Percentiles rank a stretch among this genome's conserved stretches.
These are phyloP conservation scores for Drosophila formosana DNA, from an alignment of 2,888 invertebrate species.

Conservation along the genomic window DNA sequence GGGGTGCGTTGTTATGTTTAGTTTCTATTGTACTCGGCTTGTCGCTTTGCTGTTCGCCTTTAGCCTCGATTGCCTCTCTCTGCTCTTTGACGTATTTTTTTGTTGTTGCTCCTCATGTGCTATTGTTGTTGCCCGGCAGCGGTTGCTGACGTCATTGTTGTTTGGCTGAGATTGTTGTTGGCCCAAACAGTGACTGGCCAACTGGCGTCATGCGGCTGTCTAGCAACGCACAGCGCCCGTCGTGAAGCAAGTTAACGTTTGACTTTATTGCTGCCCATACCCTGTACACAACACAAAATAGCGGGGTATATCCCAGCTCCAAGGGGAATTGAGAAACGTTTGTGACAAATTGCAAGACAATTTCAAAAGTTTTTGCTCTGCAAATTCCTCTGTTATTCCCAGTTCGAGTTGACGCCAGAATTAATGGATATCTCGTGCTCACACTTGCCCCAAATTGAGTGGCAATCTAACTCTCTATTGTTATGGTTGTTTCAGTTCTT, in stretches of 20 bases:
- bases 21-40: constrained; percentile 16
- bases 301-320: not conserved
- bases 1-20: constrained; percentile 1
- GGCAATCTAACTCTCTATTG: constrained; percentile 27
- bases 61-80: constrained; percentile 12
- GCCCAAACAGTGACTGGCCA: constrained; percentile 25
- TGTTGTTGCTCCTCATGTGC: constrained; percentile 16
- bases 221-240: constrained; percentile 43
- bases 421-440: constrained; percentile 1
- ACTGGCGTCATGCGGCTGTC: constrained; percentile 57
- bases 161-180: constrained; percentile 40
- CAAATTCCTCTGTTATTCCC: not conserved
- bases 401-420: not conserved
- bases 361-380: not conserved
- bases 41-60: constrained; percentile 29
- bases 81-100: not conserved
- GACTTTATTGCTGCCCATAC: constrained; percentile 22
- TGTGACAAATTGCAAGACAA: not conserved
- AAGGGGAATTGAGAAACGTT: not conserved
- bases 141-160: constrained; percentile 40
- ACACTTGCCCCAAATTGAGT: not conserved
- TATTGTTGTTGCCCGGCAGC: constrained; percentile 41
- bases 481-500: constrained; percentile 36
- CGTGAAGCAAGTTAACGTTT: constrained; percentile 32
- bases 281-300: constrained; percentile 16